Percentiles rank a stretch among this genome's conserved stretches.
phyloP scores from a whole-genome alignment of 2,888 invertebrate genomes.

The Sthenelais limicola region DNA sequence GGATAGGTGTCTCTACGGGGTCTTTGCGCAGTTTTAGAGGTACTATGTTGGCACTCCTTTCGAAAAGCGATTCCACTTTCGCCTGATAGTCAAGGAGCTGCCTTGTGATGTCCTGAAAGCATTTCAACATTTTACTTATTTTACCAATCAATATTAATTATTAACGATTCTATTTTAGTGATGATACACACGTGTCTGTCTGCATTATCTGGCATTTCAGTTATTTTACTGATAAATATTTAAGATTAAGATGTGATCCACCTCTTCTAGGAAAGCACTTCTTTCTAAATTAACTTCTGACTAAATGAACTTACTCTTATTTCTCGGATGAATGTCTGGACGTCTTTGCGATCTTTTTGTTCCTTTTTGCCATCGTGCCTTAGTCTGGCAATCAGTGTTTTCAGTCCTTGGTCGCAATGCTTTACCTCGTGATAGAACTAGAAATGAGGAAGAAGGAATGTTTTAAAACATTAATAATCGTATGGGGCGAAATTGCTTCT shows the following conservation, averaged over 20 bases:
- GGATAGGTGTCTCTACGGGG: constrained; percentile 86
- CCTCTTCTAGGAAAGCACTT: no score
- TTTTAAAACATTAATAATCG: no score
- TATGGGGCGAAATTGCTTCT: no score
- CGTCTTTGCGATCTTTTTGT: constrained; percentile 30
- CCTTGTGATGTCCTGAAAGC: constrained; percentile 82
- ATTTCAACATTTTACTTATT: not conserved
- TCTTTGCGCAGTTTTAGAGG: constrained; percentile 93
- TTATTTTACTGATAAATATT: no score
- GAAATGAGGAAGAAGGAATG: no score
- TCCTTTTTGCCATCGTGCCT: constrained; percentile 34
- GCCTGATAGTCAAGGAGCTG: constrained; percentile 94
- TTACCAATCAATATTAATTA: not conserved
- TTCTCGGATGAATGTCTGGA: constrained; percentile 37
- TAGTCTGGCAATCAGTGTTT: constrained; percentile 24
- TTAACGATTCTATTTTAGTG: no score
- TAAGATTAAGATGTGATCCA: no score
- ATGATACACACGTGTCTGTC: no score
- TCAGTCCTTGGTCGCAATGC: constrained; percentile 45
- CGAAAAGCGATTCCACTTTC: constrained; percentile 84
- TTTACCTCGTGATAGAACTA: constrained; percentile 47
- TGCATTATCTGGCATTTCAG: no score
- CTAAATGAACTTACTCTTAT: constrained; percentile 32
- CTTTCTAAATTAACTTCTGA: no score
- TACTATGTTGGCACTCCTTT: constrained; percentile 86